Evolutionary conservation across 1,140 invertebrate genomes (phyloP).

Genomic region (Drosophila sp.): DNA sequence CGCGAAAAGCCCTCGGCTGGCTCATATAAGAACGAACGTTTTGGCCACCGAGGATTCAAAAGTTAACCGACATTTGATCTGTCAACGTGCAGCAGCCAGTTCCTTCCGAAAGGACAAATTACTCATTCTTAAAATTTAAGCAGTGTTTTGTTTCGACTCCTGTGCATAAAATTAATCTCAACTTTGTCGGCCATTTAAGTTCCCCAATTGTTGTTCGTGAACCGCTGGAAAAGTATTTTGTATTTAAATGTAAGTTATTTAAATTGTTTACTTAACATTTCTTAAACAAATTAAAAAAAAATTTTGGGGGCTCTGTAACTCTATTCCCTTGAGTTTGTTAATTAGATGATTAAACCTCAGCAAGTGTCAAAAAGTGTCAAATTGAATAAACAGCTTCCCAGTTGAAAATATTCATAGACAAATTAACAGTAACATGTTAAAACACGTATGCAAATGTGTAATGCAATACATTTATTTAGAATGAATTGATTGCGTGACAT

Average conservation of each 20-base stretch:
- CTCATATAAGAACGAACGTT: conserved; percentile 72
- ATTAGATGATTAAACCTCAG: too few species aligned
- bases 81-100: conserved; percentile 64
- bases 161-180: not conserved
- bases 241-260: conserved; percentile 25
- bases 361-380: too few species aligned
- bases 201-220: conserved; percentile 2
- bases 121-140: not conserved
- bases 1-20: conserved; percentile 52
- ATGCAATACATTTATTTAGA: too few species aligned
- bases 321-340: too few species aligned
- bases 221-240: not conserved
- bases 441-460: too few species aligned
- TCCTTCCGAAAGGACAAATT: not conserved
- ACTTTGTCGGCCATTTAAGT: not conserved
- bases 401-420: too few species aligned
- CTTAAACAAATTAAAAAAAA: too few species aligned
- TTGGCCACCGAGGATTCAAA: conserved; percentile 73
- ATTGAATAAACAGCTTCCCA: too few species aligned
- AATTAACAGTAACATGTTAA: too few species aligned
- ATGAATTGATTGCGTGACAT: too few species aligned
- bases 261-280: not conserved
- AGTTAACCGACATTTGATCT: conserved; percentile 83
- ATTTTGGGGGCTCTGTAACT: too few species aligned
- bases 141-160: not conserved